A percentile compares a stretch with the other conserved stretches of the same genome.
phyloP scores from a whole-genome alignment of 2,888 invertebrate species.

The Andrena fulva region DNA sequence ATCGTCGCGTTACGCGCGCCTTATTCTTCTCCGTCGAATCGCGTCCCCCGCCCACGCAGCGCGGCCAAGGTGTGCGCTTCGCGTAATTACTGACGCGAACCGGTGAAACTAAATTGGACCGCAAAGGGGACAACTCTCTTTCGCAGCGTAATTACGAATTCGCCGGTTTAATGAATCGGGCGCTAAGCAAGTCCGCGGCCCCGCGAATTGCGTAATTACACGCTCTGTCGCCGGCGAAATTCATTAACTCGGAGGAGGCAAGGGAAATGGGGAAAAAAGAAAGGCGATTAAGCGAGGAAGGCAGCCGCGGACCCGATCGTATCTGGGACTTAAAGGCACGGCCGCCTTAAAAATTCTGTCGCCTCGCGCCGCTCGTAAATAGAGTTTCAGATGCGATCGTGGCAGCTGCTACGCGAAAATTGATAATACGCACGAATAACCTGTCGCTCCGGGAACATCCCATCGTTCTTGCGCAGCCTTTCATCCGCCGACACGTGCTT shows the following conservation, averaged over 20 bases:
- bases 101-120: slow-evolving; percentile 31
- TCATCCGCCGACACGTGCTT: not conserved
- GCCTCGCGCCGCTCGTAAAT: slow-evolving; percentile 6
- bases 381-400: slow-evolving; percentile 11
- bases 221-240: slow-evolving; percentile 57
- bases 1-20: too few relatives aligned
- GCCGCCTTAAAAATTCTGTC: slow-evolving; percentile 23
- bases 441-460: not conserved
- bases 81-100: not conserved
- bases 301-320: slow-evolving; percentile 22
- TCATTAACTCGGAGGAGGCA: slow-evolving; percentile 10
- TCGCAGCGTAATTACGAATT: slow-evolving; percentile 50
- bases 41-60: not conserved
- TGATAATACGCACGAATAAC: slow-evolving; percentile 26
- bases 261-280: not conserved
- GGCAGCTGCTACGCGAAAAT: slow-evolving; percentile 30
- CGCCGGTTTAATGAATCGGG: slow-evolving; percentile 54
- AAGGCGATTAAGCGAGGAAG: slow-evolving; percentile 9
- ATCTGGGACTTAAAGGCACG: slow-evolving; percentile 14
- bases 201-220: slow-evolving; percentile 50
- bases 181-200: slow-evolving; percentile 43
- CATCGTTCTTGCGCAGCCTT: not conserved
- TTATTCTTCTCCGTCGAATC: not conserved
- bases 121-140: slow-evolving; percentile 15
- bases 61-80: not conserved